phyloP scores from a whole-genome alignment of 2,113 vertebrate species.

The Etheostoma cragini region DNA sequence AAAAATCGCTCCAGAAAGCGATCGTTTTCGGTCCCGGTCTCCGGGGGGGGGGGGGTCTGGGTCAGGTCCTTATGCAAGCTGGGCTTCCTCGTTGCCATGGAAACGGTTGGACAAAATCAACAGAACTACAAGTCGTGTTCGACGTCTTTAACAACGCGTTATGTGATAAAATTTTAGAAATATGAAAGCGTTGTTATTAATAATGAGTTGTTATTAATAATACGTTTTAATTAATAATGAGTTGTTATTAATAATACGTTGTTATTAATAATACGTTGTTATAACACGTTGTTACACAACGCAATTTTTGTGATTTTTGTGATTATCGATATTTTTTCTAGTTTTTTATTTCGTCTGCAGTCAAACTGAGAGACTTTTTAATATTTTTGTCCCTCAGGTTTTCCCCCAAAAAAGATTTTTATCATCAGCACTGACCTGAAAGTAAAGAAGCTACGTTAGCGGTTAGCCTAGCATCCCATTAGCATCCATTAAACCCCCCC shows the following conservation, averaged over 20 bases:
- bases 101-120: constrained; percentile 47
- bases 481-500: not conserved
- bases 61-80: constrained; percentile 77
- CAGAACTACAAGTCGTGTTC: constrained; percentile 40
- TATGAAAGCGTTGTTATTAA: no score
- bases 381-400: constrained; percentile 27
- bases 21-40: no score
- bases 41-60: no score
- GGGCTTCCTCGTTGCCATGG: constrained; percentile 54
- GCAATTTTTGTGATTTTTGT: no score
- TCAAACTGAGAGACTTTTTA: not conserved
- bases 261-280: no score
- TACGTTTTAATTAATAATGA: no score
- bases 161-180: no score
- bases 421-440: not conserved
- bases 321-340: no score
- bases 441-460: not conserved
- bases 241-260: no score
- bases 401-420: no score
- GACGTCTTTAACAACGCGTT: not conserved
- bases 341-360: not conserved
- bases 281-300: not conserved
- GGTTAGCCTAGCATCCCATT: no score
- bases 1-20: constrained; percentile 27
- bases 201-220: no score